These are phyloP conservation scores for Mustelus asterias DNA, from an alignment of 2,113 vertebrate genomes.

Conservation along the genomic window DNA sequence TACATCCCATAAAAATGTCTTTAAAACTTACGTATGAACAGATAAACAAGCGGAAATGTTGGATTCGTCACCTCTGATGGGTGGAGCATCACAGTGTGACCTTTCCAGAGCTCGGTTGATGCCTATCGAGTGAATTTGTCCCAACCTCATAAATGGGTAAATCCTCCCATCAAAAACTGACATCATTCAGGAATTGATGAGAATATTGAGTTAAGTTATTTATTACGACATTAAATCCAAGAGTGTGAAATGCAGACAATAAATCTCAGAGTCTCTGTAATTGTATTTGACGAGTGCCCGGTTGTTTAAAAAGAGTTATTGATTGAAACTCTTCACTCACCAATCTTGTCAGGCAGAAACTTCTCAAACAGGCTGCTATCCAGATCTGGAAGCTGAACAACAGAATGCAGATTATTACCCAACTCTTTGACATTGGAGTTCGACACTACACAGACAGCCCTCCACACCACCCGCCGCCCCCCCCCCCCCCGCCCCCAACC, in stretches of 20 bases:
- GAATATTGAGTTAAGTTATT: not conserved
- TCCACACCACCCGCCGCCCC: too few relatives aligned
- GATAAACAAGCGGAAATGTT: not conserved
- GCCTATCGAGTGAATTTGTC: not conserved
- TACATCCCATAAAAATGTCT: not conserved
- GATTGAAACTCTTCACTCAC: not conserved
- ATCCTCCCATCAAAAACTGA: not conserved
- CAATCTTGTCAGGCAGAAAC: slow-evolving; percentile 4
- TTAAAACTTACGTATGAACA: not conserved
- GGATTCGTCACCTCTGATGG: not conserved
- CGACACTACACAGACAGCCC: too few relatives aligned
- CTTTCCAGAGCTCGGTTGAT: not conserved
- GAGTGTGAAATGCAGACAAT: not conserved
- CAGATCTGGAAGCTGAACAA: not conserved
- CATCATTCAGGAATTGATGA: not conserved
- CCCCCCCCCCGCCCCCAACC: too few relatives aligned
- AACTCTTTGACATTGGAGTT: not conserved
- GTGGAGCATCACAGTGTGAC: not conserved
- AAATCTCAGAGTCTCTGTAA: not conserved
- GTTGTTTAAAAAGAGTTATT: not conserved
- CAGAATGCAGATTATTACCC: not conserved
- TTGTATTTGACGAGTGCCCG: too few relatives aligned
- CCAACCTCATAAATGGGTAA: not conserved
- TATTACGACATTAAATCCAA: not conserved
- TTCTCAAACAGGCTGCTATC: not conserved